Percentiles rank a stretch among this genome's conserved stretches.
Conservation (phyloP, 2,797 vertebrate species). For the Peromyscus attwateri region DNA sequence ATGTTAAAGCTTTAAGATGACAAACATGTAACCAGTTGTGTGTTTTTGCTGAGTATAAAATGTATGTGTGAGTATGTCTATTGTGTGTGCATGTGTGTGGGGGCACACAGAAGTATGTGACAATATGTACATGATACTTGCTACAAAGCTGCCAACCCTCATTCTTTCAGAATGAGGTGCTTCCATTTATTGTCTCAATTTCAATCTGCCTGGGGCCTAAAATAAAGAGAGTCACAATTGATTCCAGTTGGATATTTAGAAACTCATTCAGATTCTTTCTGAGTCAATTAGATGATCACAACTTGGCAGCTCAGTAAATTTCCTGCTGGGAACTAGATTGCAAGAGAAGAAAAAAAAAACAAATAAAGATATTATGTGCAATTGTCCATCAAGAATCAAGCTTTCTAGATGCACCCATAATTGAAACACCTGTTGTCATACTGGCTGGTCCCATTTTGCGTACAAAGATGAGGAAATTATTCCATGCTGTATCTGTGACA, state of each 20-base stretch:
- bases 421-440: conserved; percentile 72
- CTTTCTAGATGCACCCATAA: conserved; percentile 62
- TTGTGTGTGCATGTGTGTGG: background rate
- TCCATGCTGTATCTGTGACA: conserved; percentile 3
- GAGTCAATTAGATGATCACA: conserved; percentile 85
- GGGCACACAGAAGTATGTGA: background rate
- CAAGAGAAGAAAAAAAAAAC: conserved; percentile 46
- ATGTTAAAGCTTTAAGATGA: conserved; percentile 6
- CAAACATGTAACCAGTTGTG: conserved; percentile 44
- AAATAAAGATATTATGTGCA: conserved; percentile 81
- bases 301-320: conserved; percentile 84
- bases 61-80: background rate
- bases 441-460: conserved; percentile 45
- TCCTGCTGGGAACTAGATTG: conserved; percentile 83
- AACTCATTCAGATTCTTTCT: conserved; percentile 85
- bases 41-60: conserved; percentile 55
- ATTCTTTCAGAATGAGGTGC: conserved; percentile 86
- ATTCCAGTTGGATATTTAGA: conserved; percentile 87
- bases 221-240: conserved; percentile 88
- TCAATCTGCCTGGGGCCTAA: conserved; percentile 87
- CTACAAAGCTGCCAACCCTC: conserved; percentile 82
- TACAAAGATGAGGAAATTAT: conserved; percentile 54
- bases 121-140: conserved; percentile 41
- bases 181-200: conserved; percentile 90
- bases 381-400: conserved; percentile 67